Base-by-base conservation (phyloP, 2,888 invertebrate genomes). In the Eueremaeus valkanovi region DNA sequence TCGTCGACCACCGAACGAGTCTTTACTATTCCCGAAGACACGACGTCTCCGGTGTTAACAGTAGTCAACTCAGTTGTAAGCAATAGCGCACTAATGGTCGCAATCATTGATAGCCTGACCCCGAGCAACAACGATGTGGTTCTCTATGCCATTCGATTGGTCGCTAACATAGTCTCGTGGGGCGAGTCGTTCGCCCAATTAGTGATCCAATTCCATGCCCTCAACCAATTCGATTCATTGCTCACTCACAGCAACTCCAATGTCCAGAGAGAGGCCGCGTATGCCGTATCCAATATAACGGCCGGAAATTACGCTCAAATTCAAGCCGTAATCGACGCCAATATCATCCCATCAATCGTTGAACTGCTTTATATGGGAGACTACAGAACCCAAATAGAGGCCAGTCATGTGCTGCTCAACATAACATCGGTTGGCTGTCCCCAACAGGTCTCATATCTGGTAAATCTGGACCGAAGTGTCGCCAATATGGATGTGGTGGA, bases 221-320 rank as follows among this genome's bases (percentile, higher is more conserved):
- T 68, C n/a, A 18, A 36, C 21, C 36, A 13, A 36, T 68, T 68
- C 24, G 6, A 3, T 36, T 1, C 13, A 16, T 8, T 68, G 16
- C 11, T 68, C 2, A 40, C 16, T 21, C 68, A 68, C n/a, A 40
- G 31, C 16, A 68, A 68, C 11, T 9, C 68, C 0, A 40, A 24
- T 16, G 68, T 68, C 3, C 68, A 68, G 24, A 68, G 42, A 33
- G 68, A 68, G 42, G 42, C 11, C 24, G 42, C 68, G 13, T 68
- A 8, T 40, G 40, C 68, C 11, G 27, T 68, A 0, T 68, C 68
- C 1, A 68, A 68, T 40, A 68, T 68, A 68, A 68, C 40, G 3
- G 68, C 68, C 27, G 68, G 68, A 2, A 42, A 42, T 40, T 68
- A 13, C 13, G 6, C 40, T 36, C 68, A 68, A 68, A 68, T 68